Evolutionary conservation across 1,140 invertebrate species (phyloP), one percentile per base, ranked within the genome.

Genomic region (Saccostrea echinata): DNA sequence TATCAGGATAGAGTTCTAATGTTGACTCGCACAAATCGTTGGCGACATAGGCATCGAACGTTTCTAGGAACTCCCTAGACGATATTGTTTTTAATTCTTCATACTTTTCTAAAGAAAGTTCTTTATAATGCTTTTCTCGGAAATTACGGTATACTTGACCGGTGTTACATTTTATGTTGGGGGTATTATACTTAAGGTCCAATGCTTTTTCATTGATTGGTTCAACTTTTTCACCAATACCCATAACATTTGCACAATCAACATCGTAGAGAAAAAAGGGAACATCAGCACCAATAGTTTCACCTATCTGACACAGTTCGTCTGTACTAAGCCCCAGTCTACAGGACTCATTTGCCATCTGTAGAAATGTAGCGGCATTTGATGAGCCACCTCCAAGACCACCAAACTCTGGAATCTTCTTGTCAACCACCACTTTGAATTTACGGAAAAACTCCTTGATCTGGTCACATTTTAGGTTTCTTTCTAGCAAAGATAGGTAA

Each of bases 321-420:
- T 82, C 76, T n/a, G 21, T 43, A 1, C n/a, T 27, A 11, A 86
- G 35, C 4, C 85, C 52, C 11, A 86, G 80, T 18, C 52, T 21
- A 51, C 85, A 86, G 6, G 12, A 0, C 18, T 82, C 80, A 43
- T 86, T 86, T 13, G 53, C 9, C 76, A 86, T 57, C 24, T 35
- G 71, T 35, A 86, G n/a, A 86, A 86, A 86, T 13, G 76, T 27
- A 9, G 85, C 85, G 6, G 85, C 85, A 33, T 86, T 86, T 35
- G 85, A 86, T 18, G 85, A 61, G 11, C 85, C 85, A 55, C 85
- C 85, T 43, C 85, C 85, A 16, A 86, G 33, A 6, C 85, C 85
- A 24, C 85, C 76, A 64, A 16, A 57, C 12, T 86, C 85, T 0
- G 51, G 51, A n/a, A 86, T 86, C 12, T 27, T 71, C 18, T 86